Base-by-base conservation (phyloP, 2,888 invertebrate genomes). In the Brachyopa scutellaris region DNA sequence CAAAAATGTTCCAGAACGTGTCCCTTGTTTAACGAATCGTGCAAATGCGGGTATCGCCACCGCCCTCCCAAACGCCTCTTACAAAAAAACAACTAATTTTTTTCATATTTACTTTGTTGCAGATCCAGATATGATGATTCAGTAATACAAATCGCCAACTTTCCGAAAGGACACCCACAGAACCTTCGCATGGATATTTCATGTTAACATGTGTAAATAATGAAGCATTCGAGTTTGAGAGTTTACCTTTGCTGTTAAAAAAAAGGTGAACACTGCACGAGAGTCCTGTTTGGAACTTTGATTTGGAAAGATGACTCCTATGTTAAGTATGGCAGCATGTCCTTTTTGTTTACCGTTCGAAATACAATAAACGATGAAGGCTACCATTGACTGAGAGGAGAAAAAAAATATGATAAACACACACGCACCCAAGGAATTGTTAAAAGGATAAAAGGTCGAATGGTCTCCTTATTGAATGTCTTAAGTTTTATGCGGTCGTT, bases 11-110 rank as follows among this genome's bases (percentile, higher is more conserved):
- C 17, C 38, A 55, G 26, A 88, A 89, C 89, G 88, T 90, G 88
- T 89, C 89, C 89, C 88, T 89, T 90, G 90, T 89, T 90, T 89
- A 90, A 90, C 90, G 90, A 90, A 90, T 89, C 90, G 88, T 89
- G 86, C 87, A 89, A 89, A 90, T 90, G 89, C 90, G 90, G 90
- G 90, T 86, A 88, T 85, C 26, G 51, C 33, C 64, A 88, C 85
- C 26, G 51, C 33, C 64, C 74, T 40, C 21, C 55, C 64, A 62
- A 62, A 55, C 72, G 31, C 36, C 36, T 53, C 3, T 4, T 13
- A 13, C 7, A 15, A 11, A 15, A 26, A 51, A 59, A 42, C 17
- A 61, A 69, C 64, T 49, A 73, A 64, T n/a, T 74, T 83, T 83
- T 84, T 79, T 53, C 76, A 79, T 84, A 84, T 84, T 80, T 84